Percentiles rank a stretch among this genome's conserved stretches.
Conservation (phyloP, 2,888 invertebrate genomes). For the Megamerina dolium region DNA sequence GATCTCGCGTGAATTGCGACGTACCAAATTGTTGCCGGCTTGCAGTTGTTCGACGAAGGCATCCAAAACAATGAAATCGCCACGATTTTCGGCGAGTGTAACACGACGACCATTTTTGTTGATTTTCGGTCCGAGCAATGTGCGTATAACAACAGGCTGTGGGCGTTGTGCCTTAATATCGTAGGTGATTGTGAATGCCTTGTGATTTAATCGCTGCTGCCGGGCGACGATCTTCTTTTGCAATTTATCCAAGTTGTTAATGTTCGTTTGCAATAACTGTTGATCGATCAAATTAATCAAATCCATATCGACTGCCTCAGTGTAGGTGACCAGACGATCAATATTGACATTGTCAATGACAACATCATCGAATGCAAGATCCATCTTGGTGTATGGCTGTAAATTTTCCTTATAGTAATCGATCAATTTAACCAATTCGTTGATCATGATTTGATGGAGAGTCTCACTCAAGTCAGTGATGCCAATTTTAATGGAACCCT, state of each 20-base stretch:
- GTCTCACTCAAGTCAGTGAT: conserved; percentile 65
- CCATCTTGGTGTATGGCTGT: conserved; percentile 55
- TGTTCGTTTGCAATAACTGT: conserved; percentile 27
- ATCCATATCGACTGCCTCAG: conserved; percentile 58
- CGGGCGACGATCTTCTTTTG: conserved; percentile 47
- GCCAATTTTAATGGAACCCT: too few relatives aligned
- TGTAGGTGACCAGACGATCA: conserved; percentile 61
- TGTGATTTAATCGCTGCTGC: conserved; percentile 63
- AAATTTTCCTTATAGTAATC: conserved; percentile 54
- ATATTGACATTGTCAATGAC: conserved; percentile 56
- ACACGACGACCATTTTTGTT: conserved; percentile 49
- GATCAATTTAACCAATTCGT: conserved; percentile 56
- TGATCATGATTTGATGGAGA: conserved; percentile 57
- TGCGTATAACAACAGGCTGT: conserved; percentile 54
- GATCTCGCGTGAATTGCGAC: conserved; percentile 24
- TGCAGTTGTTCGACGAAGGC: conserved; percentile 55
- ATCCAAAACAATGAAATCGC: conserved; percentile 59
- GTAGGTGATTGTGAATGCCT: conserved; percentile 57
- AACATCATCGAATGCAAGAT: conserved; percentile 55
- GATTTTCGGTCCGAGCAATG: conserved; percentile 63
- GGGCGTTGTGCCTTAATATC: conserved; percentile 54
- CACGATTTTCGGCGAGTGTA: conserved; percentile 54
- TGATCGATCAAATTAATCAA: conserved; percentile 47
- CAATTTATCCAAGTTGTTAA: conserved; percentile 27
- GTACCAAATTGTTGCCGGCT: conserved; percentile 47